Evolutionary conservation across 2,888 invertebrate species (phyloP).

Genomic region (Brenthis ino): DNA sequence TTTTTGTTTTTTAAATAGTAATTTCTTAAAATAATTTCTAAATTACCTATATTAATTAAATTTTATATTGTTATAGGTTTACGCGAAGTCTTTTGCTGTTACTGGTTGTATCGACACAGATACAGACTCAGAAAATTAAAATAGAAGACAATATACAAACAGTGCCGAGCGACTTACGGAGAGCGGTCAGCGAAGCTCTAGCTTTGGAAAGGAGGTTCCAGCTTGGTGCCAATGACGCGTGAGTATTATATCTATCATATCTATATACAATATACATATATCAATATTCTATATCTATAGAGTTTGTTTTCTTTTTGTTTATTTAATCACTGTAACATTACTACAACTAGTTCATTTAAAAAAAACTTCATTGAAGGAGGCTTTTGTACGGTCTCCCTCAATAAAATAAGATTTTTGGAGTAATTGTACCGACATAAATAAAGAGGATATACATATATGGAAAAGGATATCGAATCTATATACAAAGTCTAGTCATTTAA

Average conservation of each 20-base stretch:
- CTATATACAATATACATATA: too few relatives aligned
- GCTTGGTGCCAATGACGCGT: conserved; percentile 69
- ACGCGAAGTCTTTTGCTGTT: conserved; percentile 64
- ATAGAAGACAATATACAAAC: conserved; percentile 64
- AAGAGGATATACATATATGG: too few relatives aligned
- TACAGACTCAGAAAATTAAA: conserved; percentile 61
- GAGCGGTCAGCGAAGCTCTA: conserved; percentile 73
- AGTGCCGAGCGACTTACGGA: conserved; percentile 72
- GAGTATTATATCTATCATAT: conserved; percentile 43
- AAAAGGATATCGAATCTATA: too few relatives aligned
- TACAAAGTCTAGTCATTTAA: too few relatives aligned
- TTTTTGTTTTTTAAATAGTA: neutral
- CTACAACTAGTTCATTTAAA: too few relatives aligned
- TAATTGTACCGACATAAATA: too few relatives aligned
- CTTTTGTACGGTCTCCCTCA: too few relatives aligned
- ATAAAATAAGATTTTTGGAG: too few relatives aligned
- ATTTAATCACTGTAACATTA: too few relatives aligned
- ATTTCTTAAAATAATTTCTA: neutral
- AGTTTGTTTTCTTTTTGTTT: too few relatives aligned
- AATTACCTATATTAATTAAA: neutral
- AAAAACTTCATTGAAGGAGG: too few relatives aligned
- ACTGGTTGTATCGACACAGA: conserved; percentile 52
- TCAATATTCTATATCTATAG: too few relatives aligned
- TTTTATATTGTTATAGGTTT: conserved; percentile 63
- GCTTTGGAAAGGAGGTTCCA: conserved; percentile 69